phyloP scores from a whole-genome alignment of 1,140 invertebrate species.

The Lepidotrigona ventralis region DNA sequence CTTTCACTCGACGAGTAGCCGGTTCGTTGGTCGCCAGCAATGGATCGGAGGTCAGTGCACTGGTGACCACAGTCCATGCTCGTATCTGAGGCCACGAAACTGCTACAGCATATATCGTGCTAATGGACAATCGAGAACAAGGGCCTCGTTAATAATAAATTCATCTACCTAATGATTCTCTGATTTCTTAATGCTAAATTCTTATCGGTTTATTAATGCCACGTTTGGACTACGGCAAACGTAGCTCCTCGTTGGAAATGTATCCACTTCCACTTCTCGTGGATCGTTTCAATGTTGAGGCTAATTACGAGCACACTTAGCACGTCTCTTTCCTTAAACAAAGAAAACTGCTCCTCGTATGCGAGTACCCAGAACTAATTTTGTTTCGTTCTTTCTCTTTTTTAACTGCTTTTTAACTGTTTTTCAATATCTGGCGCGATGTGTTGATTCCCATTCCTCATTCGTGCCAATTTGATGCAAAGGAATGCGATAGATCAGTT shows the following conservation, averaged over 20 bases:
- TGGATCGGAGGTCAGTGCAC: conserved; percentile 73
- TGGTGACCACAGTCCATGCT: conserved; percentile 65
- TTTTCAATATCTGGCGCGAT: not conserved
- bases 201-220: not conserved
- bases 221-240: not conserved
- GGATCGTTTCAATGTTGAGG: not conserved
- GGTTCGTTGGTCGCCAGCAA: conserved; percentile 62
- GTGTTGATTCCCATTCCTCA: not conserved
- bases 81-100: conserved; percentile 53
- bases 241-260: not conserved
- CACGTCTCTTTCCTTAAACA: not conserved
- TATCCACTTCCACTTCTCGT: too few species aligned
- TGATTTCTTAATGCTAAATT: conserved; percentile 4
- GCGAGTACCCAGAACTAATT: conserved; percentile 8
- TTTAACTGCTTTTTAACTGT: too few species aligned
- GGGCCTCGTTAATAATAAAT: conserved; percentile 23
- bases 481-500: too few species aligned
- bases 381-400: not conserved
- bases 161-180: not conserved
- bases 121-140: conserved; percentile 18
- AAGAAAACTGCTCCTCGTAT: not conserved
- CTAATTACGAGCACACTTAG: not conserved
- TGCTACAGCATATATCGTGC: conserved; percentile 23
- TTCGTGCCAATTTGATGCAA: not conserved
- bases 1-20: conserved; percentile 71